phyloP scores from a whole-genome alignment of 1,140 invertebrate genomes.

The Lethocerus indicus region DNA sequence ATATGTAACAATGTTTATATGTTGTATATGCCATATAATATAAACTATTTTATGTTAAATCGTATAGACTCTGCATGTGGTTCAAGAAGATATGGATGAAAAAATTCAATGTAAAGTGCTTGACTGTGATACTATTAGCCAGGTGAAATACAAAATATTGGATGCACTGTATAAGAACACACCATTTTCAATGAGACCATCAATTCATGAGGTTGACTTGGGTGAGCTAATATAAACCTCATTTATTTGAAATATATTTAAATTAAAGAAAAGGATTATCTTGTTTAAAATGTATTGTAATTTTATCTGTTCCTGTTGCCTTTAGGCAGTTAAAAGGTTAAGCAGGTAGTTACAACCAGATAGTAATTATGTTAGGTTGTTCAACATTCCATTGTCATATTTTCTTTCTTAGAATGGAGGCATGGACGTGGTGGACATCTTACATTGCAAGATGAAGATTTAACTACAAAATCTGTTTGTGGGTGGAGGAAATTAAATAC shows the following conservation, averaged over 20 bases:
- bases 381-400: background rate
- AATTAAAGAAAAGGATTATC: background rate
- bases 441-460: constrained; percentile 82
- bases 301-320: no score
- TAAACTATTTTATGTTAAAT: no score
- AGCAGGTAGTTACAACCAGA: background rate
- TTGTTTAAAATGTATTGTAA: background rate
- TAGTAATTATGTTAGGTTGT: background rate
- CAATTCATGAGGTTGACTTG: constrained; percentile 79
- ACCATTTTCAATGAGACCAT: constrained; percentile 82
- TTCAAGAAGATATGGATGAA: constrained; percentile 85
- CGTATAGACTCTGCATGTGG: constrained; percentile 69
- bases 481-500: constrained; percentile 87
- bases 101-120: constrained; percentile 91
- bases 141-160: constrained; percentile 95
- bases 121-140: constrained; percentile 96
- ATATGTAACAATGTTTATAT: no score
- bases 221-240: constrained; percentile 25
- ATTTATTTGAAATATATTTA: background rate
- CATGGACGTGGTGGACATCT: constrained; percentile 81
- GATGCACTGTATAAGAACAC: constrained; percentile 95
- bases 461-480: constrained; percentile 74
- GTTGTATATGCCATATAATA: no score
- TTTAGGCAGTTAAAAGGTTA: background rate
- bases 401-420: constrained; percentile 58